Percentiles rank a stretch among this genome's conserved stretches.
These are phyloP conservation scores for Panopea generosa DNA, from an alignment of 2,888 invertebrate species.

Conservation along the genomic window DNA sequence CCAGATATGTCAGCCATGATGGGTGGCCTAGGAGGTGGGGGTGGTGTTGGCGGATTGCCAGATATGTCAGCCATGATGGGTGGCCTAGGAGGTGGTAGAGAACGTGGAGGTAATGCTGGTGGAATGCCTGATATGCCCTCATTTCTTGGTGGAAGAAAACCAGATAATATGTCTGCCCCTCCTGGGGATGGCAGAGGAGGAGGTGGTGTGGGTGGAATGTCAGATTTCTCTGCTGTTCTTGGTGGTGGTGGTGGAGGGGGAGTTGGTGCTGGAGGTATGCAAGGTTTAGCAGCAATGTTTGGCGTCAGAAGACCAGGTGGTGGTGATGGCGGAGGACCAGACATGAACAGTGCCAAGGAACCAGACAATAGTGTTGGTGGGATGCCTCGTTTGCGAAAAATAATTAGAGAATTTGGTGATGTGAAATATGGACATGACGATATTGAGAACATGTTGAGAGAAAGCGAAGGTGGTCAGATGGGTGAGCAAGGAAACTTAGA, in stretches of 20 bases:
- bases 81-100: background rate
- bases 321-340: background rate
- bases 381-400: background rate
- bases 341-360: background rate
- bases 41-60: too few species aligned
- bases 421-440: background rate
- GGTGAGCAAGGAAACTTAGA: too few species aligned
- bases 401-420: background rate
- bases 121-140: conserved; percentile 5
- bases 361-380: background rate
- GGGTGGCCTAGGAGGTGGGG: too few species aligned
- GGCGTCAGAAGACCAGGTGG: background rate
- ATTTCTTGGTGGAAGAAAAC: background rate
- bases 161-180: background rate
- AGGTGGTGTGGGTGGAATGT: background rate
- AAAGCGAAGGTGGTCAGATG: background rate
- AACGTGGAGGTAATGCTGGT: background rate
- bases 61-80: too few species aligned
- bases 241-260: too few species aligned
- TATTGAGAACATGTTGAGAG: background rate
- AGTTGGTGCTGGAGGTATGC: too few species aligned
- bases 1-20: too few species aligned
- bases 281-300: background rate
- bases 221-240: background rate
- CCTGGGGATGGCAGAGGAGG: background rate